phyloP scores from a whole-genome alignment of 2,888 invertebrate species.

The Hypena proboscidalis region DNA sequence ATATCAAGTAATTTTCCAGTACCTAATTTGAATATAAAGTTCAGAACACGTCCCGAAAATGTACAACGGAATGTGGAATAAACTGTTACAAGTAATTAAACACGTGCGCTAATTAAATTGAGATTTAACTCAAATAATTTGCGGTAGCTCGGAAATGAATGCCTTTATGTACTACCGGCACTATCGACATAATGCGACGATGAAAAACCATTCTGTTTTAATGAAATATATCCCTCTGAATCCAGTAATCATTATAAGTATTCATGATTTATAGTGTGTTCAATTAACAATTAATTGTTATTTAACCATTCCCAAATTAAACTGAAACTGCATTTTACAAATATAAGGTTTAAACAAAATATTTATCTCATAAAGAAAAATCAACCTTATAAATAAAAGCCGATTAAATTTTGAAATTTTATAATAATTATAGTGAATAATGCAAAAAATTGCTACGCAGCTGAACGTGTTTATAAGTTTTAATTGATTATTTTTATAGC shows the following conservation, averaged over 20 bases:
- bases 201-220: slow-evolving; percentile 26
- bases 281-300: too few relatives aligned
- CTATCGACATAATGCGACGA: slow-evolving; percentile 30
- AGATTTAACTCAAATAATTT: slow-evolving; percentile 56
- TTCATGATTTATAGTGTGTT: neutral
- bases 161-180: slow-evolving; percentile 18
- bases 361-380: too few relatives aligned
- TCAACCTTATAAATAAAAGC: too few relatives aligned
- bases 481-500: too few relatives aligned
- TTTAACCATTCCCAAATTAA: too few relatives aligned
- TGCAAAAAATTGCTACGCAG: slow-evolving; percentile 18
- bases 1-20: too few relatives aligned
- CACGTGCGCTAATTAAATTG: slow-evolving; percentile 59
- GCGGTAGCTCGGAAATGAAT: slow-evolving; percentile 54
- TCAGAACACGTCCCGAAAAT: slow-evolving; percentile 17
- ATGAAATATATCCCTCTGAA: slow-evolving; percentile 11
- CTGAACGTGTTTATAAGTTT: neutral
- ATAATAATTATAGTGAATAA: slow-evolving; percentile 7
- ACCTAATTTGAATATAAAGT: slow-evolving; percentile 6
- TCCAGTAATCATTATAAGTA: slow-evolving; percentile 1
- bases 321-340: too few relatives aligned
- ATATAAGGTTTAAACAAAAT: too few relatives aligned
- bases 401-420: neutral
- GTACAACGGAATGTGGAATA: slow-evolving; percentile 47
- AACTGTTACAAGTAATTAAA: slow-evolving; percentile 58